Percentiles rank a stretch among this genome's conserved stretches.
These are phyloP conservation scores for Microctonus brassicae DNA, from an alignment of 2,888 invertebrate genomes.

Conservation along the genomic window DNA sequence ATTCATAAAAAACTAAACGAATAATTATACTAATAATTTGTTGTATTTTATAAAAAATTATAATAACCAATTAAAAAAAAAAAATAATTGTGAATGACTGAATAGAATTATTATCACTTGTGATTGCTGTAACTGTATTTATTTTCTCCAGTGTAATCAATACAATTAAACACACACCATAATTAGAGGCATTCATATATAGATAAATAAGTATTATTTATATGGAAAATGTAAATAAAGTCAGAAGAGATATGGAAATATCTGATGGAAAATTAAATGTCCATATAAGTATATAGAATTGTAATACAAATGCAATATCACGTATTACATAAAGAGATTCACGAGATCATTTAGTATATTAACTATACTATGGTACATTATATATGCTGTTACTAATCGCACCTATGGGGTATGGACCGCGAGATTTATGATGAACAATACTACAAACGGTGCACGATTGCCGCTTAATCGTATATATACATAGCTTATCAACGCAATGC, in stretches of 20 bases:
- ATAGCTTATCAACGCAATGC: constrained; percentile 27
- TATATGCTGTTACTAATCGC: constrained; percentile 19
- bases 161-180: no score
- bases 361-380: not conserved
- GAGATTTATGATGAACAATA: constrained; percentile 35
- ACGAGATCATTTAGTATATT: constrained; percentile 26
- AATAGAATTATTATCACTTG: no score
- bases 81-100: no score
- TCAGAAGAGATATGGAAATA: not conserved
- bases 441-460: constrained; percentile 27
- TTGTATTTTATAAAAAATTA: no score
- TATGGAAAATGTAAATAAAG: not conserved
- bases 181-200: not conserved
- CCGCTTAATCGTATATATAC: constrained; percentile 26
- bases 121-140: no score
- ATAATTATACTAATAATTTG: no score
- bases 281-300: not conserved
- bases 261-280: constrained; percentile 11
- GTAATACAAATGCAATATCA: constrained; percentile 12
- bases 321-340: constrained; percentile 13
- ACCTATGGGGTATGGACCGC: constrained; percentile 14
- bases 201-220: not conserved
- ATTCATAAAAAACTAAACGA: no score
- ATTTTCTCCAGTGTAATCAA: no score
- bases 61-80: no score